Evolutionary conservation across 2,113 vertebrate genomes (phyloP), one percentile per base, ranked within the genome.

Genomic region (human (Homo sapiens)): DNA sequence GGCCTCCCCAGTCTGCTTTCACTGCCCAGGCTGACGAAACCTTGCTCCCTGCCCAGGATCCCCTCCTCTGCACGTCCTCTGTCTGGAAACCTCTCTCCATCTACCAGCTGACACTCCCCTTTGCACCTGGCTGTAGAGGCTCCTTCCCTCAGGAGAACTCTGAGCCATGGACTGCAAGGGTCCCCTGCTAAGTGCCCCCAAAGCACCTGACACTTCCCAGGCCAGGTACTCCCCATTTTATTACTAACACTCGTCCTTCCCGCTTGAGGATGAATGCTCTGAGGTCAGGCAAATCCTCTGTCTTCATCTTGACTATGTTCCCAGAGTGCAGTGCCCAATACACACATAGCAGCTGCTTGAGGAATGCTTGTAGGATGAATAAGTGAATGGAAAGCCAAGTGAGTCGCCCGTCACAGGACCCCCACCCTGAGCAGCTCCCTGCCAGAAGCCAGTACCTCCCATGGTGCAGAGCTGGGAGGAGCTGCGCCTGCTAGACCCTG

Each of bases 101-200:
- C 32, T 18, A 32, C 13, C 16, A 4, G 6, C 23, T 81, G n/a
- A 3, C 23, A 10, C 3, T 11, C 35, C 0, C 12, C 22, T 30
- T 80, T 32, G 45, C 43, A 64, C 20, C 14, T 57, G 35, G 61
- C 68, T 43, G 30, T 22, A 35, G 68, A 43, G 50, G 66, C 16
- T 59, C 73, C 68, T n/a, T 66, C 12, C 45, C 25, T 82, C 52
- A 35, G 43, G 75, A 61, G 14, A 27, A 38, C 14, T 23, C 14
- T 13, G 27, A 43, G 38, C 55, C 35, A 1, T 6, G 23, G 11
- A 16, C 73, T 4, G 5, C 50, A 43, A 5, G 55, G 38, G 8
- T 30, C 23, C 38, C 18, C 80, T 57, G n/a, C 18, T 17, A 22
- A 57, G 35, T 11, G 43, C 7, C 45, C 48, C 40, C 4, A 16